Percentiles rank a stretch among this genome's conserved stretches.
These are phyloP conservation scores for Hedychridium roseum DNA, from an alignment of 2,888 invertebrate species.

Conservation along the genomic window DNA sequence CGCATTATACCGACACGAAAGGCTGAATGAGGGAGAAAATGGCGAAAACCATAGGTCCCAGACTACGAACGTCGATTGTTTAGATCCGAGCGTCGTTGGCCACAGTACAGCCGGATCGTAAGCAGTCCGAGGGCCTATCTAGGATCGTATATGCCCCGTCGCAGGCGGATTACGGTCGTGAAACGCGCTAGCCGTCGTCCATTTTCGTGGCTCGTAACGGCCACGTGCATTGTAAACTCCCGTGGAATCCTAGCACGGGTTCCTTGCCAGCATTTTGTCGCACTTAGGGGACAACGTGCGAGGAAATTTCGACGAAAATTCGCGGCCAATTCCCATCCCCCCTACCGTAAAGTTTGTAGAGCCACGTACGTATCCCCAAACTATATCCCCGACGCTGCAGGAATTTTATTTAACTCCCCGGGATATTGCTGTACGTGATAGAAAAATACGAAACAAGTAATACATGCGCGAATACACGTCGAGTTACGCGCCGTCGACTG, in stretches of 20 bases:
- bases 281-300: constrained; percentile 25
- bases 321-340: background rate
- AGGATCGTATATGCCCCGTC: constrained; percentile 34
- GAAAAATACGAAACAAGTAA: background rate
- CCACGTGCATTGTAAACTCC: constrained; percentile 42
- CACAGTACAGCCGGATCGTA: constrained; percentile 31
- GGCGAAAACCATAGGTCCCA: too few relatives aligned
- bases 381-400: too few relatives aligned
- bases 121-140: constrained; percentile 44
- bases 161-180: constrained; percentile 37
- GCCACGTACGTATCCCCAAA: constrained; percentile 17
- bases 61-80: too few relatives aligned
- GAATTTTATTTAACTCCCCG: background rate
- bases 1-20: constrained; percentile 23
- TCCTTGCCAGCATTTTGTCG: constrained; percentile 33
- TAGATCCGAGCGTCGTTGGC: constrained; percentile 46
- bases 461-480: background rate
- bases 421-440: background rate
- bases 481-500: background rate
- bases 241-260: constrained; percentile 18
- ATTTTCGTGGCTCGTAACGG: constrained; percentile 42
- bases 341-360: constrained; percentile 2
- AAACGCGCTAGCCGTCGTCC: constrained; percentile 40
- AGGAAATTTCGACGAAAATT: constrained; percentile 28
- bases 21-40: too few relatives aligned